These are phyloP conservation scores for cat (Felis catus) DNA, from an alignment of 2,113 vertebrate genomes.

Conservation along the genomic window DNA sequence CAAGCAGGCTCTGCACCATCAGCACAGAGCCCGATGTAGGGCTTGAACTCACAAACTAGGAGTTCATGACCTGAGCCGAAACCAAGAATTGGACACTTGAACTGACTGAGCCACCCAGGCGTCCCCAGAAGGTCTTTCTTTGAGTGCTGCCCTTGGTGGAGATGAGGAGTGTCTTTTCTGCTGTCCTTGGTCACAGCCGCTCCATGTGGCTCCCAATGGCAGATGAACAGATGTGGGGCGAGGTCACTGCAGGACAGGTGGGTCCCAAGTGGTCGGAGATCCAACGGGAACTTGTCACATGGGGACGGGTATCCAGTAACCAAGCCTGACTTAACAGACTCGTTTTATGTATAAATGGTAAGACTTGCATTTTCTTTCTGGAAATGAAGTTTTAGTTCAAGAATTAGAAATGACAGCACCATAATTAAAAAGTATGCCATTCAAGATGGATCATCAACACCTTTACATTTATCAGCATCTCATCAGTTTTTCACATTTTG, in stretches of 20 bases:
- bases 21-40: too few relatives aligned
- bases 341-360: background rate
- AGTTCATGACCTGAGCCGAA: too few relatives aligned
- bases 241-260: background rate
- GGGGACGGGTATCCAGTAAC: rapidly evolving
- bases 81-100: too few relatives aligned
- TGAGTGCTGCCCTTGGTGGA: rapidly evolving
- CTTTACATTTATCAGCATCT: rapidly evolving
- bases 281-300: rapidly evolving
- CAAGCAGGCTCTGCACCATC: too few relatives aligned
- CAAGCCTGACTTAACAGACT: background rate
- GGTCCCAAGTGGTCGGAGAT: too few relatives aligned
- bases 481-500: background rate
- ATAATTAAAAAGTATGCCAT: rapidly evolving
- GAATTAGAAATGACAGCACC: background rate
- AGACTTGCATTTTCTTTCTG: background rate
- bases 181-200: rapidly evolving
- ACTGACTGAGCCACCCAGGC: too few relatives aligned
- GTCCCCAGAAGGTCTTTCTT: too few relatives aligned
- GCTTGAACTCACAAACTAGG: too few relatives aligned
- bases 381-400: background rate
- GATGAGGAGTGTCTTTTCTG: rapidly evolving
- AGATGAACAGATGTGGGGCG: rapidly evolving
- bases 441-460: rapidly evolving
- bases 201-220: too few relatives aligned